A percentile compares a stretch with the other conserved stretches of the same genome.
phyloP scores from a whole-genome alignment of 2,888 invertebrate species.

The Sipha maydis region DNA sequence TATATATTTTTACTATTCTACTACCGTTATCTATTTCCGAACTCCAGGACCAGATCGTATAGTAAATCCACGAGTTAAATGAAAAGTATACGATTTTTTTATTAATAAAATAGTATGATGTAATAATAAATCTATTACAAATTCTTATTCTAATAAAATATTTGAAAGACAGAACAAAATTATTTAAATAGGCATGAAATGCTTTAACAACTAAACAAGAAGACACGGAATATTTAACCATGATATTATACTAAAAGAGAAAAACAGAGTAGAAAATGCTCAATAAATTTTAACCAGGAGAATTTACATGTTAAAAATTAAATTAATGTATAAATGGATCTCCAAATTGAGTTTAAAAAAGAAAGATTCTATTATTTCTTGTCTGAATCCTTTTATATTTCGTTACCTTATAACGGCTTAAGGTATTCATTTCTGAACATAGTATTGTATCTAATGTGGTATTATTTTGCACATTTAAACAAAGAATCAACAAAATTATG shows the following conservation, averaged over 20 bases:
- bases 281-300: not conserved
- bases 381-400: not conserved
- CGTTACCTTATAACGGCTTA: not conserved
- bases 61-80: not conserved
- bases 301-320: not conserved
- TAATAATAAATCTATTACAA: not conserved
- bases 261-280: not conserved
- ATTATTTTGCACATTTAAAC: not conserved
- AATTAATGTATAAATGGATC: not conserved
- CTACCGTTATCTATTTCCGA: not conserved
- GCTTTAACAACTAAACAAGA: slow-evolving; percentile 2
- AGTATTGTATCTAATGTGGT: not conserved
- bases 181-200: not conserved
- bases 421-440: not conserved
- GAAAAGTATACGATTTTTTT: not conserved
- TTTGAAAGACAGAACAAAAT: not conserved
- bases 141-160: not conserved
- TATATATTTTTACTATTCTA: not conserved
- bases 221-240: slow-evolving; percentile 4
- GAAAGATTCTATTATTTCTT: not conserved
- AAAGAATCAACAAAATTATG: not conserved
- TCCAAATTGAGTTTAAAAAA: not conserved
- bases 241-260: not conserved
- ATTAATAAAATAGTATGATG: not conserved
- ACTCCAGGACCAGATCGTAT: not conserved